Percentiles rank a stretch among this genome's conserved stretches.
Conservation (phyloP, 1,140 invertebrate genomes). For the Euwallacea similis region DNA sequence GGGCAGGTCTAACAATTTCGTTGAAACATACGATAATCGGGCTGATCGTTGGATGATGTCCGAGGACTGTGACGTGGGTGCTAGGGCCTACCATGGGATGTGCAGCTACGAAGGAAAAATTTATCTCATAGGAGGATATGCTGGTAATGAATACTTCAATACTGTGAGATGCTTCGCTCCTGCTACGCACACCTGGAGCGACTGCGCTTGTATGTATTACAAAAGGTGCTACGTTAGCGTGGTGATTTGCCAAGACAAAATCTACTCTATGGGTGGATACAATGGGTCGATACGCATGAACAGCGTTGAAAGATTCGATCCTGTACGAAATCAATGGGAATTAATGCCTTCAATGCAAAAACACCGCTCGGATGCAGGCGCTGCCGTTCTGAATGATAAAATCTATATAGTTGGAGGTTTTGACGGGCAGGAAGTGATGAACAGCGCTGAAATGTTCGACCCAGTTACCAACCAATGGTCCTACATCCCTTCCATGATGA, state of each 20-base stretch:
- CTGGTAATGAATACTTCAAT: constrained; percentile 73
- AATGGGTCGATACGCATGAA: constrained; percentile 79
- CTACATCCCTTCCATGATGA: constrained; percentile 70
- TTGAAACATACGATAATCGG: constrained; percentile 77
- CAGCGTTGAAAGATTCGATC: constrained; percentile 73
- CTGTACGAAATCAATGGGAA: constrained; percentile 77
- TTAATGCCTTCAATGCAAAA: constrained; percentile 79
- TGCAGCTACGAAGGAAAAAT: constrained; percentile 68
- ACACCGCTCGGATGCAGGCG: constrained; percentile 78
- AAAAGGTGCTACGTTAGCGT: constrained; percentile 77
- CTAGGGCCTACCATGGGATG: constrained; percentile 75
- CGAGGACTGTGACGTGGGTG: constrained; percentile 62
- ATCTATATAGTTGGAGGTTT: constrained; percentile 77
- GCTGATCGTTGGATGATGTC: constrained; percentile 68
- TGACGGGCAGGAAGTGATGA: constrained; percentile 69
- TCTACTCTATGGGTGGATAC: constrained; percentile 87
- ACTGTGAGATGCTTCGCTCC: constrained; percentile 70
- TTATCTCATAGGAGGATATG: constrained; percentile 64
- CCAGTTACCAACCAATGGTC: constrained; percentile 70
- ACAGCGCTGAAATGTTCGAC: constrained; percentile 67
- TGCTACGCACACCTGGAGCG: constrained; percentile 63
- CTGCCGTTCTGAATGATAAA: constrained; percentile 62
- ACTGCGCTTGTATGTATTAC: constrained; percentile 74
- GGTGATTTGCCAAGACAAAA: constrained; percentile 67
- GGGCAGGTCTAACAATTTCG: constrained; percentile 74